Conservation (phyloP, 2,888 invertebrate genomes). For the Antitype chi region DNA sequence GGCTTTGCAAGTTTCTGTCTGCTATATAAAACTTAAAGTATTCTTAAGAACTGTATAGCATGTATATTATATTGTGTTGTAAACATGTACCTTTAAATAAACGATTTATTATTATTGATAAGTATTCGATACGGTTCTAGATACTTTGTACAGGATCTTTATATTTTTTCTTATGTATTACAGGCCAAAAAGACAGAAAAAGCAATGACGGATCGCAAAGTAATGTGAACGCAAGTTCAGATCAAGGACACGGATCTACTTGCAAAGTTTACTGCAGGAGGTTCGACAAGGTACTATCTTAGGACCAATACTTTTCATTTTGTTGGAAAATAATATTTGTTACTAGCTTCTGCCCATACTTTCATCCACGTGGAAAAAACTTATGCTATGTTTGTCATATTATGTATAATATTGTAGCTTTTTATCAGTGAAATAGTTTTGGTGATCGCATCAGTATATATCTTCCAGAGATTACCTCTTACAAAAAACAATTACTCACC, state of each 20-base stretch:
- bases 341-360: too few relatives aligned
- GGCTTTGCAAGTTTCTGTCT: neutral
- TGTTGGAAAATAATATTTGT: neutral
- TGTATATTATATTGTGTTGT: too few relatives aligned
- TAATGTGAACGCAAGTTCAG: slow-evolving; percentile 78
- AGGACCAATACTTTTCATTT: slow-evolving; percentile 1
- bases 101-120: too few relatives aligned
- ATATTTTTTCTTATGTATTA: slow-evolving; percentile 47
- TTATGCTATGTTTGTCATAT: too few relatives aligned
- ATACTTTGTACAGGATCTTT: neutral
- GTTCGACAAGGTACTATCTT: slow-evolving; percentile 83
- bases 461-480: neutral
- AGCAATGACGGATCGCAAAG: slow-evolving; percentile 84
- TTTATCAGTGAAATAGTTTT: neutral
- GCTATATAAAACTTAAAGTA: neutral
- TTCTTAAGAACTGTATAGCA: neutral
- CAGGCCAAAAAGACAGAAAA: slow-evolving; percentile 84
- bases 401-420: neutral
- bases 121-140: neutral
- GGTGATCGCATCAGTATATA: neutral
- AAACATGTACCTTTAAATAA: too few relatives aligned
- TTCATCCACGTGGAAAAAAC: neutral
- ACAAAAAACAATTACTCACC: too few relatives aligned
- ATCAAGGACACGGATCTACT: slow-evolving; percentile 91
- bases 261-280: slow-evolving; percentile 84